These are phyloP conservation scores for Camponotus fellah DNA, from an alignment of 2,888 invertebrate species.

Conservation along the genomic window DNA sequence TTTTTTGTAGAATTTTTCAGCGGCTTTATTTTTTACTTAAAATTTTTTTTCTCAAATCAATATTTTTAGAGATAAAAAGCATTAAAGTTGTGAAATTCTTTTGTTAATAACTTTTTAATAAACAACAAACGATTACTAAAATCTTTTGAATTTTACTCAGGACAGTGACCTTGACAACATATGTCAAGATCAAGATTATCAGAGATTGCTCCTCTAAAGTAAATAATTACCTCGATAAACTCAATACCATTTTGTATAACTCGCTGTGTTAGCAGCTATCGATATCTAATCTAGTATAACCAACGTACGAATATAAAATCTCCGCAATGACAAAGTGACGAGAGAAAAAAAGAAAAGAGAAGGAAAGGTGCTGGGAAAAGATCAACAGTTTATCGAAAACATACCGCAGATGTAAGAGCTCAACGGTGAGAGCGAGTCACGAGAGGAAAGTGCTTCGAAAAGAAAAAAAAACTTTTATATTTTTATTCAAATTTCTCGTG, in stretches of 20 bases:
- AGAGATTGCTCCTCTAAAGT: too few species aligned
- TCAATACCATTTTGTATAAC: not conserved
- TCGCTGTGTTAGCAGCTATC: conserved; percentile 20
- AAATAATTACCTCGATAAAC: not conserved
- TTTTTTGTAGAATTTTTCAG: too few species aligned
- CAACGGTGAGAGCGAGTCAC: conserved; percentile 63
- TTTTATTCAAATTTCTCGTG: conserved; percentile 74
- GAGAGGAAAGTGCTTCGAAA: not conserved
- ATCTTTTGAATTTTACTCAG: too few species aligned
- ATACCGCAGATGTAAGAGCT: conserved; percentile 66
- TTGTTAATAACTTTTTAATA: too few species aligned
- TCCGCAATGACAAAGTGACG: conserved; percentile 52
- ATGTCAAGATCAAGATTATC: too few species aligned
- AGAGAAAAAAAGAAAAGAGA: conserved; percentile 36
- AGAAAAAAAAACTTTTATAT: conserved; percentile 71
- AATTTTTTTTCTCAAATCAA: too few species aligned
- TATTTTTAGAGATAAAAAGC: too few species aligned
- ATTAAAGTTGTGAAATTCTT: too few species aligned
- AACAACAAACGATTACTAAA: too few species aligned
- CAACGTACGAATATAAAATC: conserved; percentile 66
- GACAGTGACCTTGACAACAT: too few species aligned
- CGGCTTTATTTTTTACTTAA: too few species aligned
- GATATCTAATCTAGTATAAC: conserved; percentile 52
- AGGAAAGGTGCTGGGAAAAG: conserved; percentile 24
- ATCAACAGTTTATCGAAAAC: conserved; percentile 74